A percentile compares a stretch with the other conserved stretches of the same genome.
Conservation (phyloP, 2,797 vertebrate species). For the Pampus argenteus region DNA sequence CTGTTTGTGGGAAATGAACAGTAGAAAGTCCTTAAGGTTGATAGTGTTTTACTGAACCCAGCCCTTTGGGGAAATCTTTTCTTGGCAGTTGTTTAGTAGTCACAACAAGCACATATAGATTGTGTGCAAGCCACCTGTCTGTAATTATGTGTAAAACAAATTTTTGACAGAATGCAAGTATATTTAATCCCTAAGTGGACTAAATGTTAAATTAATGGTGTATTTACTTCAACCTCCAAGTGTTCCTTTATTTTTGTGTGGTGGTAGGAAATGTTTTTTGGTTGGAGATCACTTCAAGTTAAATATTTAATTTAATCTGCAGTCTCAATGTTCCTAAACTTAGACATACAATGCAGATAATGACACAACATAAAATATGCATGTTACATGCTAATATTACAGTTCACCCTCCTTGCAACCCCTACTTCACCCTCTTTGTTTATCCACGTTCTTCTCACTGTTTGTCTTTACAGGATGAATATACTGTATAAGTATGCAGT, state of each 20-base stretch:
- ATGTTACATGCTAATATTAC: slow-evolving; percentile 63
- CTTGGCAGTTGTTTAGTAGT: slow-evolving; percentile 39
- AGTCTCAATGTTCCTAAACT: slow-evolving; percentile 47
- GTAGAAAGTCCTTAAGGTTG: neutral
- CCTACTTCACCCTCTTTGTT: slow-evolving; percentile 18
- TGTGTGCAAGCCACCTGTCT: slow-evolving; percentile 31
- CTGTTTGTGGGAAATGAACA: slow-evolving; percentile 17
- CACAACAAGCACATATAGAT: slow-evolving; percentile 41
- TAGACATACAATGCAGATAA: slow-evolving; percentile 48
- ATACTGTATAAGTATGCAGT: slow-evolving; percentile 19
- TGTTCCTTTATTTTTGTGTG: neutral
- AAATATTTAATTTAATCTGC: slow-evolving; percentile 8
- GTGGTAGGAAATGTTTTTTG: neutral
- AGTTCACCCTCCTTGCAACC: slow-evolving; percentile 28
- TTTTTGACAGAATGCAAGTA: slow-evolving; percentile 36
- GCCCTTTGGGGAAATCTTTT: slow-evolving; percentile 42
- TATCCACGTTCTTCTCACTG: slow-evolving; percentile 22
- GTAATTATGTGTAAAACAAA: slow-evolving; percentile 52
- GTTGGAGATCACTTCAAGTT: slow-evolving; percentile 9
- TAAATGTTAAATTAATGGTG: slow-evolving; percentile 22
- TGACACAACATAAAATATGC: slow-evolving; percentile 70
- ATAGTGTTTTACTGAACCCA: slow-evolving; percentile 31
- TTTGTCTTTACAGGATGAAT: slow-evolving; percentile 21
- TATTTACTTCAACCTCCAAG: neutral
- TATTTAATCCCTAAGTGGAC: slow-evolving; percentile 30